Evolutionary conservation across 2,797 vertebrate genomes (phyloP), one percentile per base, ranked within the genome.

Genomic region (Thalassophryne amazonica): DNA sequence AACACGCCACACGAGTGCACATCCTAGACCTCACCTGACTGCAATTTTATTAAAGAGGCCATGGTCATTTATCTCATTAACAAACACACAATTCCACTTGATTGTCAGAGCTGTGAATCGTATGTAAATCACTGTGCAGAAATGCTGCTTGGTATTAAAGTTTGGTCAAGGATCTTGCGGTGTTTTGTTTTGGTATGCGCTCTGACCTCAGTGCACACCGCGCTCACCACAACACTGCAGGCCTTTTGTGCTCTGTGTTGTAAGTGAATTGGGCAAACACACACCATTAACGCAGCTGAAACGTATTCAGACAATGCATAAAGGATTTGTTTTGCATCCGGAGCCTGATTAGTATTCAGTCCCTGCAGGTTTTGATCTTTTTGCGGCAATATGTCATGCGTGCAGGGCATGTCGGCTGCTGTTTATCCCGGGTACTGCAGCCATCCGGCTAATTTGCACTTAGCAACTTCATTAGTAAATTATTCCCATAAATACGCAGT

Each of bases 401-500:
- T 20, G 35, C 18, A 27, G 25, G n/a, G 35, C 12, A 38, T 7
- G 17, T 55, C 14, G 2, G 34, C 32, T 50, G 47, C 30, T 11
- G 14, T 57, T 46, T 47, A 20, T 29, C 31, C 29, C 9, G 9
- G 33, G 11, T 60, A 31, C 9, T 28, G 49, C 33, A 35, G 6
- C 15, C n/a, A 1, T 14, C 40, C 5, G 10, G 17, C 30, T 76
- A 14, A 50, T 71, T 76, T 75, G 53, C 64, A 51, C 22, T 2
- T 13, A 23, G 20, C 18, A 4, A 33, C 20, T 37, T 69, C 55
- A 45, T 34, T 46, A 43, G 43, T 43, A 64, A 56, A 80, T 80
- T 75, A 74, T 78, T 71, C 41, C 36, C 41, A 64, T 64, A 51
- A 24, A 74, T 60, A 40, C 55, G 13, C 38, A 48, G 28, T 48